Conservation (phyloP, 2,797 vertebrate species). For the Diglossa cyanea region DNA sequence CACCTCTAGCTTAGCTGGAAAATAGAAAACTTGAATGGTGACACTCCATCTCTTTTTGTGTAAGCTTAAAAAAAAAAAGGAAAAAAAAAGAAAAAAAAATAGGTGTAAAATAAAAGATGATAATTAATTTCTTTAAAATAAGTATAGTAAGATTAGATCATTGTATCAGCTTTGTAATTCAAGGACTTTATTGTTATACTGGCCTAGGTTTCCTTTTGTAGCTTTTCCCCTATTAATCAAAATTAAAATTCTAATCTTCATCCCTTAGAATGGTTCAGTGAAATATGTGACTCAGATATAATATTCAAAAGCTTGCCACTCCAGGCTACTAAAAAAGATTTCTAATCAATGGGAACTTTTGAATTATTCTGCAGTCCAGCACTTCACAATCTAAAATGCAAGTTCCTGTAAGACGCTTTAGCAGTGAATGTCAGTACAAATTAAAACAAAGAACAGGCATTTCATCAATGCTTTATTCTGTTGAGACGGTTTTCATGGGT, state of each 20-base stretch:
- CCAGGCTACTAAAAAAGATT: neutral
- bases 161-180: neutral
- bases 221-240: neutral
- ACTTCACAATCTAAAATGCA: neutral
- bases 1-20: neutral
- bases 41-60: neutral
- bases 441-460: neutral
- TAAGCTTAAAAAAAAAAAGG: neutral
- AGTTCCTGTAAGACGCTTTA: neutral
- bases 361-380: neutral
- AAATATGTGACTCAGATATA: neutral
- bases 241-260: neutral
- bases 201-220: neutral
- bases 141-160: neutral
- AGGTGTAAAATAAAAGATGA: neutral
- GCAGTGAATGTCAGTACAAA: neutral
- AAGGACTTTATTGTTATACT: neutral
- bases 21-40: neutral
- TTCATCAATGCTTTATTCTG: neutral
- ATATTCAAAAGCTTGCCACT: neutral
- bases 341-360: neutral
- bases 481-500: neutral
- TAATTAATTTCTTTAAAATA: neutral
- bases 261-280: neutral
- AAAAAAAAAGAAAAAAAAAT: rapidly evolving